A percentile compares a stretch with the other conserved stretches of the same genome.
These are phyloP conservation scores for Luscinia luscinia DNA, from an alignment of 2,797 vertebrate species.

Conservation along the genomic window DNA sequence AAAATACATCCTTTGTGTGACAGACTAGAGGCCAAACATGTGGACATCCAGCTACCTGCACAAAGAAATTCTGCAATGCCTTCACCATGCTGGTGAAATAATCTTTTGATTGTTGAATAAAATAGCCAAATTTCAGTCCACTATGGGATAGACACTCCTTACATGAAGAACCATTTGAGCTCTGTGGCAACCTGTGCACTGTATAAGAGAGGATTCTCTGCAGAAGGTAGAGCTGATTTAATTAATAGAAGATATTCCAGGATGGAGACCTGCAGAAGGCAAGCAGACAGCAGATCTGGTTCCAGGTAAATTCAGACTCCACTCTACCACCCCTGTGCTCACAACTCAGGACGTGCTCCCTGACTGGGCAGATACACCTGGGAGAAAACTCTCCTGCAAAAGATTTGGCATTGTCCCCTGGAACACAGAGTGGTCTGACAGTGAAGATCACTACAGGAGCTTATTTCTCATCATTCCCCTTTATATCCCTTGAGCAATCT, in stretches of 20 bases:
- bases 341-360: rapidly evolving
- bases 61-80: background rate
- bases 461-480: background rate
- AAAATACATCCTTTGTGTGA: background rate
- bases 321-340: background rate
- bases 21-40: background rate
- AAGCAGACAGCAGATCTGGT: background rate
- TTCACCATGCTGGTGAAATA: background rate
- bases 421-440: background rate
- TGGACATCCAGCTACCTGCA: background rate
- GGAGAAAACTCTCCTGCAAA: background rate
- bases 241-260: background rate
- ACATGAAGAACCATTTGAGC: background rate
- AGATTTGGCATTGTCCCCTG: background rate
- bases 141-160: background rate
- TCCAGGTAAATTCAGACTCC: background rate
- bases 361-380: background rate
- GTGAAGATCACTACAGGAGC: background rate
- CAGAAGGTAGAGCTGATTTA: background rate
- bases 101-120: background rate
- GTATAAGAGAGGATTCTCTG: background rate
- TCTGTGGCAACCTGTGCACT: background rate
- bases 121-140: background rate
- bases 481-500: background rate
- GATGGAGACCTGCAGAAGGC: background rate